These are phyloP conservation scores for Apostichopus japonicus DNA, from an alignment of 35 echinoderm and acorn worm genomes.

Conservation along the genomic window DNA sequence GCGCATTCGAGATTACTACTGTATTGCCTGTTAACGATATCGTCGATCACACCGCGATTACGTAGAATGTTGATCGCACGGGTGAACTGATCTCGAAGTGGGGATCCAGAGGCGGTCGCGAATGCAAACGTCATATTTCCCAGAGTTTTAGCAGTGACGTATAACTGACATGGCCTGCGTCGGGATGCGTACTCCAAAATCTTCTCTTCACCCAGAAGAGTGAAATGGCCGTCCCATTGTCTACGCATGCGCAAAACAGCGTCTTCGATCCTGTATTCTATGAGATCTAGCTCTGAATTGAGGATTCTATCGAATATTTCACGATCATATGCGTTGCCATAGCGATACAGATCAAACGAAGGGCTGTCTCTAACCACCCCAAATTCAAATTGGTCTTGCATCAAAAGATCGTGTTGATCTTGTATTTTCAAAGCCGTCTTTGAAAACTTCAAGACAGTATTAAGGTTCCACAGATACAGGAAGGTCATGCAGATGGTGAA, in stretches of 20 bases:
- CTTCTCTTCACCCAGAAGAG: slow-evolving; percentile 77
- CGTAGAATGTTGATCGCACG: slow-evolving; percentile 67
- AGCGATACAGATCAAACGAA: slow-evolving; percentile 77
- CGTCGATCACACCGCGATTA: slow-evolving; percentile 49
- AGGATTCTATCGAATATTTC: slow-evolving; percentile 65
- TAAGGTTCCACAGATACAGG: slow-evolving; percentile 76
- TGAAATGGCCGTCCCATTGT: slow-evolving; percentile 76
- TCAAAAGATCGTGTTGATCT: slow-evolving; percentile 55
- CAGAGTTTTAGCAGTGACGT: slow-evolving; percentile 55
- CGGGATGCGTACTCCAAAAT: slow-evolving; percentile 61
- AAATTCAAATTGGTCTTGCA: slow-evolving; percentile 75
- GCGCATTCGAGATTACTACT: slow-evolving; percentile 54
- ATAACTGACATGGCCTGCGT: slow-evolving; percentile 72
- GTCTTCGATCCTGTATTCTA: slow-evolving; percentile 65
- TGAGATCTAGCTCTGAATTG: slow-evolving; percentile 64
- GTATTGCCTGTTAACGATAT: slow-evolving; percentile 57
- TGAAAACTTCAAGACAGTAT: slow-evolving; percentile 63
- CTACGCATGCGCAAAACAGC: slow-evolving; percentile 72
- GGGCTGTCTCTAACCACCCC: slow-evolving; percentile 78
- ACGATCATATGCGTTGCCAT: slow-evolving; percentile 33
- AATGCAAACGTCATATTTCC: slow-evolving; percentile 78
- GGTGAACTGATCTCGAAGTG: slow-evolving; percentile 84
- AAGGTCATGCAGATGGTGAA: slow-evolving; percentile 74
- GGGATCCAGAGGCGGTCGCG: slow-evolving; percentile 77
- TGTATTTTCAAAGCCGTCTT: slow-evolving; percentile 58